Base-by-base conservation (phyloP, 2,113 vertebrate species). In the Osmerus mordax region DNA sequence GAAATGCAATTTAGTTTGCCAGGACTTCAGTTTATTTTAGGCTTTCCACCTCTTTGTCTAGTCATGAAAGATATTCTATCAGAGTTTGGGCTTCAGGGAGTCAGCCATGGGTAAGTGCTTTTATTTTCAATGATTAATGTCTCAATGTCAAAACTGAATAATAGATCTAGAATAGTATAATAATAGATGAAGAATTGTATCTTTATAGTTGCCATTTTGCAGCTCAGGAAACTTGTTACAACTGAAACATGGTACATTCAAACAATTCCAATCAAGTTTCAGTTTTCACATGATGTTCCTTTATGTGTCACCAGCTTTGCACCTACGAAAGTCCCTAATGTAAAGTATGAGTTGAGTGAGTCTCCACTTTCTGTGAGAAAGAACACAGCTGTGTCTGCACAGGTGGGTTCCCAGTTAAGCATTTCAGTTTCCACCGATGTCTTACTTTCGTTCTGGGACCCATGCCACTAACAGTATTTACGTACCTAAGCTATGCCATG, bases 21-120 rank as follows among this genome's bases (percentile, higher is more conserved):
- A 14, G 52, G 29, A 2, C 18, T 70, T 9, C 2, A 41, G 4
- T 21, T 71, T 25, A 67, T 54, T 52, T 25, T 32, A 8, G 25
- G 68, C 25, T 29, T 66, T 69, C 32, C 61, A 28, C n/a, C 19
- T 70, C 16, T 12, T 23, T 60, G 23, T 21, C 23, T 69, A 90
- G 83, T 93, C 73, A 92, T 86, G 85, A 94, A 94, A 81, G 89
- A 92, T 77, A 92, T 94, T 79, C 66, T 94, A 63, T 91, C 83
- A 3, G 91, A 93, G 78, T 91, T 92, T 77, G 88, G 90, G 76
- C 92, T 95, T 53, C 90, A 93, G 76, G 91, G 84, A 72, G 68
- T 89, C 84, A 90, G 88, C 41, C 92, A 91, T 80, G 89, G 91
- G 90, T 92, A 77, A 58, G 74, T 83, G n/a, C 13, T 64, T 36